phyloP scores from a whole-genome alignment of 53 echinoderm and acorn worm species.

The Patiria pectinifera region DNA sequence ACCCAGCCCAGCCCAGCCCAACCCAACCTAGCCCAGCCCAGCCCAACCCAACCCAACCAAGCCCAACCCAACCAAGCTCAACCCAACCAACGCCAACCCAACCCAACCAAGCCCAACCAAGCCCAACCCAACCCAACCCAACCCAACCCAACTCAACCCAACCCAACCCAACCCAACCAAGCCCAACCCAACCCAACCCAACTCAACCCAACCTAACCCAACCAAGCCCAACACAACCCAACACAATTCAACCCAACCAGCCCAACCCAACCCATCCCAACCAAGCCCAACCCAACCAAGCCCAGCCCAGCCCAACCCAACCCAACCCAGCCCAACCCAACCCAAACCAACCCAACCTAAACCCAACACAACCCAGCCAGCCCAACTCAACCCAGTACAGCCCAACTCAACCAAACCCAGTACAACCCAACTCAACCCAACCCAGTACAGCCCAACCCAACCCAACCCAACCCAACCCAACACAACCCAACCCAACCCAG shows the following conservation, averaged over 20 bases:
- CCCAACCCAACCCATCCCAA: not conserved
- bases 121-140: not conserved
- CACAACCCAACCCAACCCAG: not conserved
- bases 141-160: not conserved
- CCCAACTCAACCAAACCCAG: not conserved
- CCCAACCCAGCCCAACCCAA: not conserved
- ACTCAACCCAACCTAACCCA: not conserved
- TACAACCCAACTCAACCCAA: not conserved
- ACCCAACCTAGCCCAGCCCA: not conserved
- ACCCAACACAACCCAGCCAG: not conserved
- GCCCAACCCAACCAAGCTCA: not conserved
- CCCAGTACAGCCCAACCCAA: not conserved
- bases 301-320: not conserved
- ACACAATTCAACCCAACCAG: not conserved
- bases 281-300: not conserved
- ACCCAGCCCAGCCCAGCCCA: not conserved
- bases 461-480: not conserved
- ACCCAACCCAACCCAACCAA: not conserved
- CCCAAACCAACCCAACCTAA: not conserved
- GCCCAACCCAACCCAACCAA: not conserved
- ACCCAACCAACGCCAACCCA: not conserved
- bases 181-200: not conserved
- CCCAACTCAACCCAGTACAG: not conserved
- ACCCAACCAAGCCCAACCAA: not conserved
- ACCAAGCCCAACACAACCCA: not conserved